Evolutionary conservation across 2,113 vertebrate genomes (phyloP).

Genomic region (Tautogolabrus adspersus): DNA sequence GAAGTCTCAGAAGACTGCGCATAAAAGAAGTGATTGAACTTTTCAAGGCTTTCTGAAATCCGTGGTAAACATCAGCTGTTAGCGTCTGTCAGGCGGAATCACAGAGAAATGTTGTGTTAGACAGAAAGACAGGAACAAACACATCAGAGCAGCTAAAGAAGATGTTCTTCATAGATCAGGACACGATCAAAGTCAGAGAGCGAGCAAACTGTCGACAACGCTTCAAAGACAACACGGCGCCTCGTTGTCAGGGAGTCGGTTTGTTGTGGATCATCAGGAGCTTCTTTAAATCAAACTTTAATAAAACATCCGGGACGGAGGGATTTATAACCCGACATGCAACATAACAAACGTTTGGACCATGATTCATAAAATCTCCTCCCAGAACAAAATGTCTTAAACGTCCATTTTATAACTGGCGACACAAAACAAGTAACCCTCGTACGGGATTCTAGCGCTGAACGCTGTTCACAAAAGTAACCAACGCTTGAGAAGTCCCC

Average conservation of each 20-base stretch:
- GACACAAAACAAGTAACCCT: no score
- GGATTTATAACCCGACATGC: no score
- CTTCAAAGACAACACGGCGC: slow-evolving; percentile 14
- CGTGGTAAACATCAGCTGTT: neutral
- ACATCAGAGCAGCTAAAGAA: slow-evolving; percentile 4
- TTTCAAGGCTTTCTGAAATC: slow-evolving; percentile 4
- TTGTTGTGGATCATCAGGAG: slow-evolving; percentile 12
- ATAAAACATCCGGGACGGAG: neutral
- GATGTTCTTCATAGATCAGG: neutral
- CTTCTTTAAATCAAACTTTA: neutral
- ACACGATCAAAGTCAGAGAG: neutral
- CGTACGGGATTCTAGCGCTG: no score
- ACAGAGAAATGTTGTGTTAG: neutral
- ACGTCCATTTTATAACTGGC: no score
- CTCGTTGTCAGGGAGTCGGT: neutral
- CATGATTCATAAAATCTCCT: no score
- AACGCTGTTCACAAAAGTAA: no score
- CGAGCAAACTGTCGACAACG: neutral
- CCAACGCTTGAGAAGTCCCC: no score
- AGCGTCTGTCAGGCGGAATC: slow-evolving; percentile 4
- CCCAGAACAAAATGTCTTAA: no score
- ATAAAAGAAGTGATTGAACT: neutral
- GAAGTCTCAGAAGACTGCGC: neutral
- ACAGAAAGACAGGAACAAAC: neutral
- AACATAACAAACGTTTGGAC: no score